Conservation (phyloP, 2,888 invertebrate species). For the Parnassius glacialis region DNA sequence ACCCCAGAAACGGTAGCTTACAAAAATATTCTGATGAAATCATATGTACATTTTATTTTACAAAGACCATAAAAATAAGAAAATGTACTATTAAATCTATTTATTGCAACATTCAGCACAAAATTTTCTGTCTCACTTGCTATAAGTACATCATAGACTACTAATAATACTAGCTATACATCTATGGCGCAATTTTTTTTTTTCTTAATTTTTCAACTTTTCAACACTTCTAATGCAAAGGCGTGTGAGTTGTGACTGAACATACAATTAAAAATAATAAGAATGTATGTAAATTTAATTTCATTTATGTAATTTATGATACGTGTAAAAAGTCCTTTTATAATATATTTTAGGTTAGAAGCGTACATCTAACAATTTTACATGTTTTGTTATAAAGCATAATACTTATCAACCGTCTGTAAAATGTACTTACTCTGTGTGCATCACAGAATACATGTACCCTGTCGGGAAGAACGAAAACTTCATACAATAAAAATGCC, state of each 20-base stretch:
- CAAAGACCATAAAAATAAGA: constrained; percentile 43
- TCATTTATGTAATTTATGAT: no score
- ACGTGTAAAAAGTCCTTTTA: no score
- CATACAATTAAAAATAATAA: no score
- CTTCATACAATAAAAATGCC: no score
- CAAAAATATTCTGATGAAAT: constrained; percentile 43
- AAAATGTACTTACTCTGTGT: no score
- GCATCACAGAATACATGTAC: no score
- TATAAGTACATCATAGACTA: background rate
- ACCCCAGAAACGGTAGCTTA: constrained; percentile 46
- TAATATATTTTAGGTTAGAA: no score
- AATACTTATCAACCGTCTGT: no score
- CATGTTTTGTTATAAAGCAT: no score
- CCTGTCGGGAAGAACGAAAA: no score
- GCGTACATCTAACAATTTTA: no score
- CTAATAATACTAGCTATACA: constrained; percentile 22
- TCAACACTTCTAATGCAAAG: constrained; percentile 4
- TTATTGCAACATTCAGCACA: constrained; percentile 38
- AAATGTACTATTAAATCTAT: constrained; percentile 34
- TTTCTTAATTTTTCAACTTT: background rate
- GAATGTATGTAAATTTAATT: no score
- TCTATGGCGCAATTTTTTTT: constrained; percentile 24
- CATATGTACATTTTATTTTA: constrained; percentile 46
- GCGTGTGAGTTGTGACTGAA: background rate
- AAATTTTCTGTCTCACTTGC: constrained; percentile 31